Percentiles rank a stretch among this genome's conserved stretches.
These are phyloP conservation scores for Orthosia incerta DNA, from an alignment of 2,888 invertebrate species.

Conservation along the genomic window DNA sequence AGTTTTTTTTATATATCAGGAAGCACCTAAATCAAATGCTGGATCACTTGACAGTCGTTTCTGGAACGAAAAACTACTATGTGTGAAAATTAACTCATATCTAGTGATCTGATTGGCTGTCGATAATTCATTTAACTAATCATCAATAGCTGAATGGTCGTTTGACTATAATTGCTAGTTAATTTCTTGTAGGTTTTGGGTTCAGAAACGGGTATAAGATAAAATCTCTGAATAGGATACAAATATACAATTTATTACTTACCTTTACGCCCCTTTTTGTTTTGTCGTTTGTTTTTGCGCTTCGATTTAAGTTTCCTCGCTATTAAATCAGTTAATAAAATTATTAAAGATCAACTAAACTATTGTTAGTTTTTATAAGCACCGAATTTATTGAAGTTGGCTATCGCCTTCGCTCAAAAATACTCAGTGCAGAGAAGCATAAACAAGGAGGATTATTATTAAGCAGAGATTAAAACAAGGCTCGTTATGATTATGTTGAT, in stretches of 20 bases:
- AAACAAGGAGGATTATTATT: not conserved
- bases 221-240: no score
- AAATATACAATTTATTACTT: not conserved
- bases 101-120: no score
- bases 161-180: not conserved
- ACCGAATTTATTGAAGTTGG: not conserved
- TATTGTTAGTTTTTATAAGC: not conserved
- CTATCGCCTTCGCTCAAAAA: not conserved
- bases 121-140: not conserved
- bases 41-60: no score
- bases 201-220: not conserved
- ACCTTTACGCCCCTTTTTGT: conserved; percentile 11
- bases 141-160: not conserved
- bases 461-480: not conserved
- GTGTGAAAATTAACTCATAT: no score
- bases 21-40: no score
- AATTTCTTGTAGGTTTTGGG: not conserved
- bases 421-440: not conserved
- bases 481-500: not conserved
- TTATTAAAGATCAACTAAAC: not conserved
- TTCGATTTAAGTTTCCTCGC: conserved; percentile 8
- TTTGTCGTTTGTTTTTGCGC: conserved; percentile 6
- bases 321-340: conserved; percentile 10
- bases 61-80: no score
- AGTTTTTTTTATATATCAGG: no score